Percentiles rank a stretch among this genome's conserved stretches.
These are phyloP conservation scores for Ormyrus labotus DNA, from an alignment of 2,888 invertebrate genomes.

Conservation along the genomic window DNA sequence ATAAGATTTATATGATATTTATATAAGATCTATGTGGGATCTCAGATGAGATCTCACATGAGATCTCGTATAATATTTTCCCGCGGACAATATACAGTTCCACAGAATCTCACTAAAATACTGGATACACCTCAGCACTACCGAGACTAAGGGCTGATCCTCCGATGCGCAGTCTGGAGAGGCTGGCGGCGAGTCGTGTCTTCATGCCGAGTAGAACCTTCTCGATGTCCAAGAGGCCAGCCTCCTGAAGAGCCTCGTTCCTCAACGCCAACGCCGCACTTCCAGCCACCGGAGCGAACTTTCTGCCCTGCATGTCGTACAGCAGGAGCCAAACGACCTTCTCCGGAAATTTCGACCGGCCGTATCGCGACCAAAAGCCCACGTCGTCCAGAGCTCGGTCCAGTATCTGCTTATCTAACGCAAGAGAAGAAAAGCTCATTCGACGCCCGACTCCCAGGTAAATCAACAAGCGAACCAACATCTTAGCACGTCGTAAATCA, in stretches of 20 bases:
- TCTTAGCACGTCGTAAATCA: constrained; percentile 85
- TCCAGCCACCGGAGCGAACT: constrained; percentile 74
- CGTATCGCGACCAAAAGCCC: constrained; percentile 79
- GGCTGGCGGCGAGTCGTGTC: constrained; percentile 85
- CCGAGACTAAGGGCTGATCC: constrained; percentile 82
- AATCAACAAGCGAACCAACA: constrained; percentile 77
- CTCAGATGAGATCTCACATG: too few species aligned
- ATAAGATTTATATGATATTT: too few species aligned
- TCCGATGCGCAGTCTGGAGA: constrained; percentile 86
- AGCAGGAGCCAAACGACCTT: constrained; percentile 82
- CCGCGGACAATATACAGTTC: too few species aligned
- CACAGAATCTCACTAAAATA: not conserved
- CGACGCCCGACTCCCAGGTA: too few species aligned
- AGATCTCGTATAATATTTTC: too few species aligned
- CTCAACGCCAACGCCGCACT: constrained; percentile 59
- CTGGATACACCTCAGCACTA: constrained; percentile 50
- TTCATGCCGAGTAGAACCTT: constrained; percentile 81
- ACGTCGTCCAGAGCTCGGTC: constrained; percentile 81
- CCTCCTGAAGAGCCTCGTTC: constrained; percentile 61
- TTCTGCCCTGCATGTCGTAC: constrained; percentile 83
- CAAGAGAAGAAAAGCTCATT: not conserved
- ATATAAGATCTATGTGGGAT: too few species aligned
- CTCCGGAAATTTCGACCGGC: constrained; percentile 73
- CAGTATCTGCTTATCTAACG: constrained; percentile 82
- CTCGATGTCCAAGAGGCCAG: constrained; percentile 79